Base-by-base conservation (phyloP, 2,113 vertebrate species). In the Triplophysa dalaica region DNA sequence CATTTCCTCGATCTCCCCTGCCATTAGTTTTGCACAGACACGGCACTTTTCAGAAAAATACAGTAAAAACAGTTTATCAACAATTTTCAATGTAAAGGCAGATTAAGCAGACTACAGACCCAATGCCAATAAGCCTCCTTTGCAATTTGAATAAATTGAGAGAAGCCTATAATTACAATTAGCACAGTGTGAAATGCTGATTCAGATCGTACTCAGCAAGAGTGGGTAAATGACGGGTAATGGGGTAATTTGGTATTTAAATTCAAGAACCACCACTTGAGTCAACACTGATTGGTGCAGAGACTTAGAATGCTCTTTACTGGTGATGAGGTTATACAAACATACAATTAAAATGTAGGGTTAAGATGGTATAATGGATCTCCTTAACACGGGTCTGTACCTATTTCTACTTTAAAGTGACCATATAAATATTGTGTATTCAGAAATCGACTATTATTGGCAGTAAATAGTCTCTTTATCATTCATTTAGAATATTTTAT, bases 111-210 rank as follows among this genome's bases (percentile, higher is more conserved):
- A 91, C 83, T 88, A 86, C 86, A 89, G 85, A 91, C 89, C 90
- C 87, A 79, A 89, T 89, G 88, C 82, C 89, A 91, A 92, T 88
- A 88, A 87, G 90, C 89, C 89, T 92, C 89, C 90, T 92, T 92
- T 87, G 89, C 90, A 90, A 92, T 92, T 93, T 91, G 86, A 92
- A 92, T 90, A 90, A 92, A 92, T 90, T 88, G 87, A 91, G 90
- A 88, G 87, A 90, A 90, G 86, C 91, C 92, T 88, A 89, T 93
- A 93, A 93, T 94, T 94, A 93, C 92, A 93, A 94, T 94, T 94
- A 92, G 90, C 91, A 87, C 91, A 90, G 90, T 91, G 89, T 91
- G 91, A 92, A 90, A 85, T 87, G 88, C 91, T 92, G 91, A 93
- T 91, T 92, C 90, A 91, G 91, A 92, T 85, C 91, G 87, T 91